Percentiles rank a stretch among this genome's conserved stretches.
phyloP scores from a whole-genome alignment of 2,797 vertebrate species.

The Pangasius macronema region DNA sequence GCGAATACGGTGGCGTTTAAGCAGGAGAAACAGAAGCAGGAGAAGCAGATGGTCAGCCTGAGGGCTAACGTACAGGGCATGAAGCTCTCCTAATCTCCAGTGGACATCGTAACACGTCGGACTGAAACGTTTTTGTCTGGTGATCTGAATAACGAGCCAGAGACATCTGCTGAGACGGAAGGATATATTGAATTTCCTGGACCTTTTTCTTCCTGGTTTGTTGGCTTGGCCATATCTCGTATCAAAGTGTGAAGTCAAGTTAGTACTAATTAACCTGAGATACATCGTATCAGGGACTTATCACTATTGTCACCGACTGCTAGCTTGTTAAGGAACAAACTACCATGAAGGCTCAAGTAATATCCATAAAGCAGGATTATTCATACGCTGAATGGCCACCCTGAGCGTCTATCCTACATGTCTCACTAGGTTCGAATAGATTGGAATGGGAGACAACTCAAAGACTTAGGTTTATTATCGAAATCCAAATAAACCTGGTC shows the following conservation, averaged over 20 bases:
- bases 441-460: no score
- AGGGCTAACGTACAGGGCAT: slow-evolving; percentile 86
- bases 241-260: neutral
- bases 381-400: no score
- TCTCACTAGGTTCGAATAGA: no score
- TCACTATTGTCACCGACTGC: neutral
- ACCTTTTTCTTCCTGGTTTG: neutral
- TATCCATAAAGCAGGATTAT: neutral
- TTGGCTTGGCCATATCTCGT: neutral
- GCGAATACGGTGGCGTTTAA: slow-evolving; percentile 89
- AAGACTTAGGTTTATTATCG: neutral
- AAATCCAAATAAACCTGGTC: neutral
- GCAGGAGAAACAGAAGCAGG: slow-evolving; percentile 87
- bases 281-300: neutral
- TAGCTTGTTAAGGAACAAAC: neutral
- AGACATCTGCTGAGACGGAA: neutral
- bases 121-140: neutral
- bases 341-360: neutral
- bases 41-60: slow-evolving; percentile 87
- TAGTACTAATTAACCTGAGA: neutral
- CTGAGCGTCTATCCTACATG: no score
- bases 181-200: neutral
- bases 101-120: neutral
- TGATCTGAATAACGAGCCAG: neutral
- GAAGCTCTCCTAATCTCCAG: slow-evolving; percentile 76